Evolutionary conservation across 1,140 invertebrate genomes (phyloP), one percentile per base, ranked within the genome.

Genomic region (Monochamus saltuarius): DNA sequence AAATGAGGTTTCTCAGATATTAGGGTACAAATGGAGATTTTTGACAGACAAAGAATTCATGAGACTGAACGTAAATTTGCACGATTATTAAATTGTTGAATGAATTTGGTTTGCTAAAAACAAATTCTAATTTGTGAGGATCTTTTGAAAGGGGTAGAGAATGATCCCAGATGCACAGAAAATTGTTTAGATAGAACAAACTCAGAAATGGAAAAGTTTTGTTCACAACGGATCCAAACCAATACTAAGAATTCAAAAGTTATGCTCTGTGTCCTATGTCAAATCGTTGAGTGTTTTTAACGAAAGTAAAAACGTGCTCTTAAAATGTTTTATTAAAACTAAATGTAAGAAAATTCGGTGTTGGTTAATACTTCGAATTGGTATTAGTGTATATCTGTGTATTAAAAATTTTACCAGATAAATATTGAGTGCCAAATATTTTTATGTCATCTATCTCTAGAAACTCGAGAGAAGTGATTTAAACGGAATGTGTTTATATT

Each of bases 21-120:
- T 93, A 11, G 84, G 84, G 1, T 83, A 83, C 50, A 75, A 78
- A 51, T 94, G 91, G 91, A 76, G 76, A n/a, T 85, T 91, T 76
- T 66, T 92, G 10, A 81, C 82, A 10, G 91, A 94, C 74, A 83
- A 82, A 62, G 83, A 89, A 66, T 93, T 90, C 70, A 84, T 84
- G 56, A 68, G 56, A 17, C 51, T 76, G 16, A 54, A 65, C 36
- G 29, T 65, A 6, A 63, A 68, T 54, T 58, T 68, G 17, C 62
- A 66, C 38, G 61, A 67, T 51, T 64, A 62, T 38, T 64, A 29
- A 64, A 36, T 6, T 40, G 39, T 40, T 40, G 4, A 4, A 40
- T 40, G 11, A 16, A 40, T 16, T 40, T 2, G 2, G 14, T 7
- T 40, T 7, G 7, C 7, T n/a, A 40, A 40, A n/a, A 40, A 40